Evolutionary conservation across 1,140 invertebrate species (phyloP).

Genomic region (Trichonephila clavipes): DNA sequence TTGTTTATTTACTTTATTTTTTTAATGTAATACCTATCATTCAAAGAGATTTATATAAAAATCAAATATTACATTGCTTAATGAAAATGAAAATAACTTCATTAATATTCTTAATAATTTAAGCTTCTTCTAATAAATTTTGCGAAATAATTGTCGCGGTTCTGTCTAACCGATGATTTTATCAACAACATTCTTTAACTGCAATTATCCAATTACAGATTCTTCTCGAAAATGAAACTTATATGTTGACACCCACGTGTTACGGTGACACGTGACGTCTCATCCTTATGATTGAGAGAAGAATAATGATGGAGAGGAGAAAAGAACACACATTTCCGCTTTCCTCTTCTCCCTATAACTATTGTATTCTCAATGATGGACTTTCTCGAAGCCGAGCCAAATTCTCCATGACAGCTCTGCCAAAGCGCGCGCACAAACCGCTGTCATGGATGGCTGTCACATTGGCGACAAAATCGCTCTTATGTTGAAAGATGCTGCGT

Average conservation of each 20-base stretch:
- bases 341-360: not conserved
- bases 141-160: not conserved
- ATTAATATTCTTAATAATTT: no score
- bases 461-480: not conserved
- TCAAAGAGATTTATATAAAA: no score
- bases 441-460: not conserved
- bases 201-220: conserved; percentile 5
- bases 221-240: not conserved
- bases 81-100: no score
- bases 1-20: no score
- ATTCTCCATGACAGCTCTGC: conserved; percentile 28
- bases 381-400: conserved; percentile 8
- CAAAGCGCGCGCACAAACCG: not conserved
- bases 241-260: conserved; percentile 1
- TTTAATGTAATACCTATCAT: no score
- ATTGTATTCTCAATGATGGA: conserved; percentile 8
- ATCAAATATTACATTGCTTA: no score
- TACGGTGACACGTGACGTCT: not conserved
- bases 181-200: not conserved
- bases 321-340: conserved; percentile 18
- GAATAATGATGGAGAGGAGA: conserved; percentile 24
- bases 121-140: no score
- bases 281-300: conserved; percentile 7
- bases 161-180: not conserved
- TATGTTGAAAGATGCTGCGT: not conserved